Base-by-base conservation (phyloP, 2,797 vertebrate species). In the Clarias platycephalus region DNA sequence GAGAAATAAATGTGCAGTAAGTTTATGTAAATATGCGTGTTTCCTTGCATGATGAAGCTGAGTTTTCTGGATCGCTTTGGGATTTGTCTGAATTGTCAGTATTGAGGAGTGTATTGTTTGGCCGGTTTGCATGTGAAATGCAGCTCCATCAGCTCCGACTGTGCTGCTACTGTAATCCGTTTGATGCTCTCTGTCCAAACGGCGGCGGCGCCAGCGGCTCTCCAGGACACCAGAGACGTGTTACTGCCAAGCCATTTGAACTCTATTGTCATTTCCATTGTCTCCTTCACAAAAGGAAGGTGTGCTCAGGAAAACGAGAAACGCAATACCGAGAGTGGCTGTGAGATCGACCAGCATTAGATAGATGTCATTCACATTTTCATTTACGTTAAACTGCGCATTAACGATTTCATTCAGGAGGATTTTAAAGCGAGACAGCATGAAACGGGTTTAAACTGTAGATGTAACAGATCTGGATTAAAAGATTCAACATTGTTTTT, bases 111-210 rank as follows among this genome's bases (percentile, higher is more conserved):
- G 62, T 28, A 83, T 83, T 83, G 87, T 88, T 63, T 78, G 88
- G 88, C 88, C 91, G 55, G 91, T 94, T 93, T 90, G 15, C 94
- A 94, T 93, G 6, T 91, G 88, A 94, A 93, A 82, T 64, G 83
- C 16, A 7, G 85, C 78, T 91, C 92, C 91, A 91, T 93, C 91
- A 83, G 31, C 81, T 49, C 83, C 91, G 90, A 94, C 93, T 91
- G 92, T 93, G 91, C 91, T 86, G 91, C 94, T 94, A 92, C 93
- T 94, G 94, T 94, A 93, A 93, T 70, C 70, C 90, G 91, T 95
- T 95, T 95, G 93, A 95, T 95, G 91, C 91, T 81, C 0, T 58
- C 88, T 85, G 91, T 91, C 91, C 92, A 91, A 92, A 92, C 74
- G 80, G 80, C 22, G 67, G 90, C 89, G 92, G 91, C 93, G 91